A percentile compares a stretch with the other conserved stretches of the same genome.
Evolutionary conservation across 2,888 invertebrate species (phyloP).

Genomic region (Cartodere bifasciata): DNA sequence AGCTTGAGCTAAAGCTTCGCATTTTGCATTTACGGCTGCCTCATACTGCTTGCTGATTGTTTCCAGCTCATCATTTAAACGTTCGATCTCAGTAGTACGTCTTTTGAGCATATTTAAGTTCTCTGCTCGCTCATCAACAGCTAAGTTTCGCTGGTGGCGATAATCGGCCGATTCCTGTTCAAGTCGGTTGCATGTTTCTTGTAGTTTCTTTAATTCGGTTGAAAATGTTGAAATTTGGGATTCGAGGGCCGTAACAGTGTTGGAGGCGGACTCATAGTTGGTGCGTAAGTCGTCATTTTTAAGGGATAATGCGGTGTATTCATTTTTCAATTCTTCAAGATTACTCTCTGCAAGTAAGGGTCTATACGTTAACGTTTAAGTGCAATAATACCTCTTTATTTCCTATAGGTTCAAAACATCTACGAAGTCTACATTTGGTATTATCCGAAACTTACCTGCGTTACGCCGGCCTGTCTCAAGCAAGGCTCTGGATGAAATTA

Average conservation of each 20-base stretch:
- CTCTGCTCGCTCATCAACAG: conserved; percentile 64
- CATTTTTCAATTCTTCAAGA: conserved; percentile 42
- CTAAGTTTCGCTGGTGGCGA: conserved; percentile 55
- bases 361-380: no score
- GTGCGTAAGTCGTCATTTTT: conserved; percentile 51
- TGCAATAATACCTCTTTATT: no score
- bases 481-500: conserved; percentile 59
- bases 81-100: conserved; percentile 59
- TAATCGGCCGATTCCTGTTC: conserved; percentile 54
- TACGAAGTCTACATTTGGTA: no score
- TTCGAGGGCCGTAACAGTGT: conserved; percentile 51
- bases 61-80: conserved; percentile 54
- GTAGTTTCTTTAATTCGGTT: conserved; percentile 49
- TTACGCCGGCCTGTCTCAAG: conserved; percentile 52
- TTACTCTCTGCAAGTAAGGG: no score
- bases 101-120: conserved; percentile 58
- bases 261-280: conserved; percentile 48
- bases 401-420: no score
- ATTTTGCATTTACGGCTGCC: conserved; percentile 65
- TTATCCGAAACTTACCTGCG: conserved; percentile 39
- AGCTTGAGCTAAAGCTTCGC: conserved; percentile 65
- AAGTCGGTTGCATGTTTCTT: conserved; percentile 46
- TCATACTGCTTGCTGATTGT: conserved; percentile 62
- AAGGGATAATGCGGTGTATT: conserved; percentile 43
- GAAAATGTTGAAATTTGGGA: conserved; percentile 49